Percentiles rank a stretch among this genome's conserved stretches.
Conservation (phyloP, 2,113 vertebrate genomes). For the Tautogolabrus adspersus region DNA sequence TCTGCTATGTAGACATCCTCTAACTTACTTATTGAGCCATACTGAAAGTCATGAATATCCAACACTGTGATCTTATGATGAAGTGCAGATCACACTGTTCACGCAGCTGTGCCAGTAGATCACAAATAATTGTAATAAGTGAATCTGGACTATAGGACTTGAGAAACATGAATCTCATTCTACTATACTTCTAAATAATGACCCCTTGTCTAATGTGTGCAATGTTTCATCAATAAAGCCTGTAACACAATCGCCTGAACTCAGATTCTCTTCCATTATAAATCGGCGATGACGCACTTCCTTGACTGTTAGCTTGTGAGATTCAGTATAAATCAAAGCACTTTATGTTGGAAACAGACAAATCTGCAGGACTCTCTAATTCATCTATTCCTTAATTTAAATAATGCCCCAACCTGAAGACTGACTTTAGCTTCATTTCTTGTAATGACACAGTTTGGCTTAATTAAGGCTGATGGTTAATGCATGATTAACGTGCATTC, state of each 20-base stretch:
- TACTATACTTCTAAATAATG: constrained; percentile 42
- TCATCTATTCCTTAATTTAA: too few species aligned
- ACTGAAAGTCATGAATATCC: constrained; percentile 61
- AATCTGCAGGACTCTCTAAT: background rate
- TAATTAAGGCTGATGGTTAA: background rate
- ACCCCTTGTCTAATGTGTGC: constrained; percentile 31
- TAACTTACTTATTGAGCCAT: constrained; percentile 52
- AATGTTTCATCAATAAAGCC: constrained; percentile 48
- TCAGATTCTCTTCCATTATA: constrained; percentile 13
- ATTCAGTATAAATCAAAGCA: constrained; percentile 8
- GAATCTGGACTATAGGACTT: constrained; percentile 44
- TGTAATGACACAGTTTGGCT: background rate
- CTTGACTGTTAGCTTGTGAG: constrained; percentile 15
- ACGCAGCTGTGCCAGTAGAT: constrained; percentile 55
- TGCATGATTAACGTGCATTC: background rate
- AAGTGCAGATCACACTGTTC: constrained; percentile 68
- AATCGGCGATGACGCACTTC: background rate
- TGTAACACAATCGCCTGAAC: constrained; percentile 17
- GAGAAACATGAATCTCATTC: constrained; percentile 49
- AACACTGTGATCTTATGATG: constrained; percentile 68
- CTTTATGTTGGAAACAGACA: background rate
- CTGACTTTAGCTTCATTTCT: constrained; percentile 10
- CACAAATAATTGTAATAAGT: constrained; percentile 61
- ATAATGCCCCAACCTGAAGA: constrained; percentile 14
- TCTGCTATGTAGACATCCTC: constrained; percentile 33